Conservation (phyloP, 2,797 vertebrate species). For the Tapirus indicus region DNA sequence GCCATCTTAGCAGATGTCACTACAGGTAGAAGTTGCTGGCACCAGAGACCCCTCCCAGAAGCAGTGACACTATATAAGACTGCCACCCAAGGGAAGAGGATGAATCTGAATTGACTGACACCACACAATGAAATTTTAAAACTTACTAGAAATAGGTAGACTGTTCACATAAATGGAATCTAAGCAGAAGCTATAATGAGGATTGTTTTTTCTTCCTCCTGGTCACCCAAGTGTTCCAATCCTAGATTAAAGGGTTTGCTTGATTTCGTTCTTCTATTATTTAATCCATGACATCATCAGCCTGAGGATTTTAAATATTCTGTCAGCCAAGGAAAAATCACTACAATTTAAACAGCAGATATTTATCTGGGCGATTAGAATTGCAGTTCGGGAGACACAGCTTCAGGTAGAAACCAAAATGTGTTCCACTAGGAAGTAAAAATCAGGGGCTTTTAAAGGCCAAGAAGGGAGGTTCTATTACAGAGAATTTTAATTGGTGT, state of each 20-base stretch:
- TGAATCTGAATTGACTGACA: background rate
- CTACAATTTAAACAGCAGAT: too few species aligned
- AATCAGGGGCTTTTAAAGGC: too few species aligned
- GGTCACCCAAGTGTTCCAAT: background rate
- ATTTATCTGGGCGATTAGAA: too few species aligned
- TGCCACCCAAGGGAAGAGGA: background rate
- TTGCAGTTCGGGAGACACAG: too few species aligned
- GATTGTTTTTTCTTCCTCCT: background rate
- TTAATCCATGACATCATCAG: too few species aligned
- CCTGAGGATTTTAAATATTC: background rate
- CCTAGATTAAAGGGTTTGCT: background rate
- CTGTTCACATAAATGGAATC: background rate
- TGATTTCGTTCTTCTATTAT: background rate
- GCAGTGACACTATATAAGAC: background rate
- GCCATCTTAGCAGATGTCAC: background rate
- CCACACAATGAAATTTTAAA: background rate
- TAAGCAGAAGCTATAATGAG: background rate
- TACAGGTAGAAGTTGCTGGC: background rate
- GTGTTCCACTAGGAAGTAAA: too few species aligned
- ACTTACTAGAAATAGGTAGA: background rate
- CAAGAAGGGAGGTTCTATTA: too few species aligned
- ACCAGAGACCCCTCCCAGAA: background rate
- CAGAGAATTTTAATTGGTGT: too few species aligned
- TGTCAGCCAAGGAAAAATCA: too few species aligned
- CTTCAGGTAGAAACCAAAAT: too few species aligned